Evolutionary conservation across 2,797 vertebrate species (phyloP).

Genomic region (Dendrocincla fuliginosa): DNA sequence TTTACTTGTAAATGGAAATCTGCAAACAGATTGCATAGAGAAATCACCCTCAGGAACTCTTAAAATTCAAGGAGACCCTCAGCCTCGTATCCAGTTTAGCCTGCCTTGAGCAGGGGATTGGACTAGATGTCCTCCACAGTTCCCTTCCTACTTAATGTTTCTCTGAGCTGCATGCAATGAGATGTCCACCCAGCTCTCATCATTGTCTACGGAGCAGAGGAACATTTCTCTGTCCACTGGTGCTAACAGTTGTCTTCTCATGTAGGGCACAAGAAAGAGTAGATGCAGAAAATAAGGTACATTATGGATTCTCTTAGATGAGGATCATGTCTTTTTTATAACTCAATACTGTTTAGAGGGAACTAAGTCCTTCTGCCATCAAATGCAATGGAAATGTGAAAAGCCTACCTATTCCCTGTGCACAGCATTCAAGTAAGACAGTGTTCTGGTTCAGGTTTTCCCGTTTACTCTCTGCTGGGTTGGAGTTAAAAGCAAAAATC

Average conservation of each 20-base stretch:
- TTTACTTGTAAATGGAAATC: neutral
- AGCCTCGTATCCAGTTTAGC: neutral
- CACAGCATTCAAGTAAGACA: neutral
- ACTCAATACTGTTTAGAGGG: neutral
- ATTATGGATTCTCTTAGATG: neutral
- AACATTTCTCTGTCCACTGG: neutral
- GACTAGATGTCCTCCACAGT: neutral
- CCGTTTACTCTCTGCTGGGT: neutral
- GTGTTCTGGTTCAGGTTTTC: neutral
- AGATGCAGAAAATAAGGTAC: slow-evolving; percentile 1
- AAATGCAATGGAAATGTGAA: neutral
- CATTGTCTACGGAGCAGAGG: neutral
- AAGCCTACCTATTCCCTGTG: neutral
- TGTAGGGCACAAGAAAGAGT: neutral
- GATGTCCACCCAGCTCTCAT: neutral
- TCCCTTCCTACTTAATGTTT: neutral
- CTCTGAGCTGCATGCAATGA: neutral
- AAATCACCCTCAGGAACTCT: neutral
- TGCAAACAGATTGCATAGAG: neutral
- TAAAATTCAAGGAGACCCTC: neutral
- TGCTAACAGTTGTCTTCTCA: slow-evolving; percentile 18
- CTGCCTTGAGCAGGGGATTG: neutral
- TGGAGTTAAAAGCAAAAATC: neutral
- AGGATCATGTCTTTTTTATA: neutral
- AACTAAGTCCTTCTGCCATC: neutral